Conservation (phyloP, 2,797 vertebrate species). For the Propithecus perrieri region DNA sequence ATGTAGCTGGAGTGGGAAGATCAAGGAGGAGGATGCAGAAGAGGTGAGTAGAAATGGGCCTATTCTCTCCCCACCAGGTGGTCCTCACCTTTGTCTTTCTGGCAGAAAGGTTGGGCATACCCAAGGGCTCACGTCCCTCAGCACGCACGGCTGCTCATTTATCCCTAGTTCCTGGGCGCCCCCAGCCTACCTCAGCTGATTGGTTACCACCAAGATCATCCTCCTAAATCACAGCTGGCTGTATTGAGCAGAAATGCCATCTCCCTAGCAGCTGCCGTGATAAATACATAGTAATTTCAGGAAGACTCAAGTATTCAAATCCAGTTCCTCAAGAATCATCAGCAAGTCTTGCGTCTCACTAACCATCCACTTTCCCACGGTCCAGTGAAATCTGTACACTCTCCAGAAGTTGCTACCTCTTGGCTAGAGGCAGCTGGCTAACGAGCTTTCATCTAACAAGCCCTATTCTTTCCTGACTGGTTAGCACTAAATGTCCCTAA, state of each 20-base stretch:
- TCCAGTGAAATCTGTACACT: neutral
- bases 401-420: constrained; percentile 52
- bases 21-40: neutral
- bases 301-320: constrained; percentile 35
- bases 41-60: neutral
- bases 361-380: constrained; percentile 50
- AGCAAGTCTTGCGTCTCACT: constrained; percentile 32
- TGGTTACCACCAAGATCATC: neutral
- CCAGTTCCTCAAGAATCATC: constrained; percentile 37
- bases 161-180: neutral
- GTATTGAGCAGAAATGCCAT: neutral
- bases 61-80: neutral
- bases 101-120: neutral
- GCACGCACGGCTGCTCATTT: neutral
- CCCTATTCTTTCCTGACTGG: constrained; percentile 65
- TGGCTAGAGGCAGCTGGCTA: constrained; percentile 52
- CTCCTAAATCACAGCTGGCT: neutral
- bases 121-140: neutral
- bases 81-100: neutral
- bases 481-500: constrained; percentile 35
- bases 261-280: neutral
- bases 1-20: accelerated
- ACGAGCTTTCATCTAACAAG: constrained; percentile 5
- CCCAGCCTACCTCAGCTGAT: neutral
- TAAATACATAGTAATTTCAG: neutral